Percentiles rank a stretch among this genome's conserved stretches.
phyloP scores from a whole-genome alignment of 2,888 invertebrate species.

The Conistra vaccinii region DNA sequence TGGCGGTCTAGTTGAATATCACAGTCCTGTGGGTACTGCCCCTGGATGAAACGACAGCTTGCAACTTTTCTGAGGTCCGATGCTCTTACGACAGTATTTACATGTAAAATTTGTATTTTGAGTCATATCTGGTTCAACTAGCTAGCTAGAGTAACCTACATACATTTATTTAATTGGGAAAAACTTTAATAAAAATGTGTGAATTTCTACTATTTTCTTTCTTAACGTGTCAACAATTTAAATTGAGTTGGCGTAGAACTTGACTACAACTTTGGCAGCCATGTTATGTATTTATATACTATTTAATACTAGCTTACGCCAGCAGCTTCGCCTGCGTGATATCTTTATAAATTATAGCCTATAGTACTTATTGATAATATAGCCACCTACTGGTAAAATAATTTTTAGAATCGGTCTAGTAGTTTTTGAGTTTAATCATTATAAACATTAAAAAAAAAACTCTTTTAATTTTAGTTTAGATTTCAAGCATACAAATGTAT shows the following conservation, averaged over 20 bases:
- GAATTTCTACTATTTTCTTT: not conserved
- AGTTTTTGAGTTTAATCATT: no score
- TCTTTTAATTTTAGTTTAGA: no score
- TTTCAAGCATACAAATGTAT: not conserved
- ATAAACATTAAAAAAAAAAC: no score
- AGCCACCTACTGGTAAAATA: no score
- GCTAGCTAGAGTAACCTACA: not conserved
- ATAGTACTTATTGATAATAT: no score
- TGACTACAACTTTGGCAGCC: not conserved
- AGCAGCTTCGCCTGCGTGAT: no score
- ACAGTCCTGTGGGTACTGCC: slow-evolving; percentile 7
- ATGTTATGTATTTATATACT: not conserved
- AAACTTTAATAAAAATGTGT: not conserved
- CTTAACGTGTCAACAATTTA: not conserved
- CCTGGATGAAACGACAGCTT: not conserved
- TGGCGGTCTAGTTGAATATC: not conserved
- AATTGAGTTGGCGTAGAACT: not conserved
- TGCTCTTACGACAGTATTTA: not conserved
- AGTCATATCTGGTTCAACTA: no score
- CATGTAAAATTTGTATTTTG: not conserved
- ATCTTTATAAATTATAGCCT: no score
- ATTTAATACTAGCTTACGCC: no score
- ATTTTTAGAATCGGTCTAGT: no score
- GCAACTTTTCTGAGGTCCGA: not conserved
- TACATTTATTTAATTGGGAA: not conserved